These are phyloP conservation scores for Chrysolina oricalcia DNA, from an alignment of 2,888 invertebrate genomes.

Conservation along the genomic window DNA sequence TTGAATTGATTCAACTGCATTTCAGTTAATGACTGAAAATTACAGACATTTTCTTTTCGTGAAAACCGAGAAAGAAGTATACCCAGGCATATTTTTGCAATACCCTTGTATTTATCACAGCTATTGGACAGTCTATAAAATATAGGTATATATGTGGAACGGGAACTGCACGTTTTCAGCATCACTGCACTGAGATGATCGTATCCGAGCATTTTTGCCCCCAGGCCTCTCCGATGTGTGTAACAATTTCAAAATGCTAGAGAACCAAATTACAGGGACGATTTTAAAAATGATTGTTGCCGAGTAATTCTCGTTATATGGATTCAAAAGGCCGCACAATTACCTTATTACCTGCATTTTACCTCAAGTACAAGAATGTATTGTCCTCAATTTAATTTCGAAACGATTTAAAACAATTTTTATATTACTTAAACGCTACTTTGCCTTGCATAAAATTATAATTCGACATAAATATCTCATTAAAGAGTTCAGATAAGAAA, in stretches of 20 bases:
- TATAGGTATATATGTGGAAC: neutral
- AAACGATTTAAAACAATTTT: constrained; percentile 9
- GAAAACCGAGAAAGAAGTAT: too few species aligned
- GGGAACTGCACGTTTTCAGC: neutral
- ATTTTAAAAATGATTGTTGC: neutral
- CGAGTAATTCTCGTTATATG: constrained; percentile 1
- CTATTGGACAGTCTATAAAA: too few species aligned
- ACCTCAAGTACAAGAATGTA: constrained; percentile 16
- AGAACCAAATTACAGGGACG: neutral
- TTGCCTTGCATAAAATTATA: constrained; percentile 8
- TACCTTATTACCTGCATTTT: neutral
- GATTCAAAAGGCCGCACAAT: constrained; percentile 7
- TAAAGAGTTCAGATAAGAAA: constrained; percentile 1
- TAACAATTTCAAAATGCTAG: neutral
- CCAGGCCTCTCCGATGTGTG: neutral
- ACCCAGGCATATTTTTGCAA: too few species aligned
- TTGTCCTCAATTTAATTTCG: constrained; percentile 17
- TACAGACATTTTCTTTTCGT: too few species aligned
- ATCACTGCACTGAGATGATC: neutral
- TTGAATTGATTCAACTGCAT: too few species aligned
- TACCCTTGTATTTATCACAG: too few species aligned
- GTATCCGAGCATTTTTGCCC: neutral
- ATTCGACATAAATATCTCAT: constrained; percentile 22
- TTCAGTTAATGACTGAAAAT: too few species aligned
- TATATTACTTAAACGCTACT: neutral